phyloP scores from a whole-genome alignment of 2,113 vertebrate species.

The Charina bottae region DNA sequence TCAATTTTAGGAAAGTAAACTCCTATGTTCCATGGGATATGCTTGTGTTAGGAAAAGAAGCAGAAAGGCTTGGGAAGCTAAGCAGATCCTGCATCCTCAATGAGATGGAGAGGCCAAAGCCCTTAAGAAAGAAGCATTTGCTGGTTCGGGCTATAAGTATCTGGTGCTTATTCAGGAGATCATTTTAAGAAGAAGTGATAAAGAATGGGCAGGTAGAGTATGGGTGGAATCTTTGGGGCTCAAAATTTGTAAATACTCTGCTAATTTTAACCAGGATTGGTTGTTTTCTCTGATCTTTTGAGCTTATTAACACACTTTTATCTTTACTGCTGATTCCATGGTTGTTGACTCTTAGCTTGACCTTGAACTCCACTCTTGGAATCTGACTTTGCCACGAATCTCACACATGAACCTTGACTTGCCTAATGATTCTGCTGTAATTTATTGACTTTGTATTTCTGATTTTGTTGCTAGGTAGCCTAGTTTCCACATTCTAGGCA shows the following conservation, averaged over 20 bases:
- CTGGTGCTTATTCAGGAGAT: neutral
- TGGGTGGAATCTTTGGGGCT: neutral
- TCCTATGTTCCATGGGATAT: neutral
- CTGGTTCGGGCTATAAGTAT: neutral
- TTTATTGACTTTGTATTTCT: too few species aligned
- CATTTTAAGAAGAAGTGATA: neutral
- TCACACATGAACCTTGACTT: too few species aligned
- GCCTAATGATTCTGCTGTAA: too few species aligned
- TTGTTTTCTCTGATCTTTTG: too few species aligned
- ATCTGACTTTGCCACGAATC: too few species aligned
- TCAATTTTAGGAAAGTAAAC: neutral
- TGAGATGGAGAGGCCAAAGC: neutral
- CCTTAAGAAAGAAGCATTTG: neutral
- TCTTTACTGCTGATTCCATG: too few species aligned
- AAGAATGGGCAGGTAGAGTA: neutral
- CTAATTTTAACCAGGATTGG: neutral
- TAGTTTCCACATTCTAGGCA: too few species aligned
- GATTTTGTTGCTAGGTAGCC: too few species aligned
- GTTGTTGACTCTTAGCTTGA: too few species aligned
- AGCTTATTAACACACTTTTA: too few species aligned
- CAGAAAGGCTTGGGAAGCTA: neutral
- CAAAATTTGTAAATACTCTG: neutral
- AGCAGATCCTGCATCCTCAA: neutral
- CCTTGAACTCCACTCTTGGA: too few species aligned
- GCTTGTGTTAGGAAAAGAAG: neutral